These are phyloP conservation scores for Ceratina australensis DNA, from an alignment of 1,140 invertebrate genomes.

Conservation along the genomic window DNA sequence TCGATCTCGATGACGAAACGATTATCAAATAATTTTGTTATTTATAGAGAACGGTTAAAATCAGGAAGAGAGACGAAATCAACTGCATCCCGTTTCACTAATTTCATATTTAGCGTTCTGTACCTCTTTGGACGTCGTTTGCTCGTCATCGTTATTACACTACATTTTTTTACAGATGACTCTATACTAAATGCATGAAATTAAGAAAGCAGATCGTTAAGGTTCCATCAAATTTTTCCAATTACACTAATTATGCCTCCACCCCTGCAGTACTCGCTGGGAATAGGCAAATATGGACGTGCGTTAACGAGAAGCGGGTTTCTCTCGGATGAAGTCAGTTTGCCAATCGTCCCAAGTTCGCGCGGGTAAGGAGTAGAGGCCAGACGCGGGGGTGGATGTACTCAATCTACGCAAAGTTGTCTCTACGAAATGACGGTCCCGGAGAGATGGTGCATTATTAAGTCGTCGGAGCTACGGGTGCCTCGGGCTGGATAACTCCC, in stretches of 20 bases:
- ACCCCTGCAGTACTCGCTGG: background rate
- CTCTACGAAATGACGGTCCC: constrained; percentile 47
- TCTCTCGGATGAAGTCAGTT: constrained; percentile 9
- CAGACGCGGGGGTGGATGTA: background rate
- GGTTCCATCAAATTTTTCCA: too few species aligned
- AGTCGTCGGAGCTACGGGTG: constrained; percentile 36
- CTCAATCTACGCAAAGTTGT: constrained; percentile 55
- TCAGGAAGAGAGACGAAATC: too few species aligned
- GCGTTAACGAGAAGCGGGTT: constrained; percentile 48
- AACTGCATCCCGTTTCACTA: too few species aligned
- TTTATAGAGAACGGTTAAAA: too few species aligned
- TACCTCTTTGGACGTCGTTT: too few species aligned
- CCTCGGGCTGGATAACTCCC: constrained; percentile 11
- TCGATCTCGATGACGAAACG: background rate
- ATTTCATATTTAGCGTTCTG: too few species aligned
- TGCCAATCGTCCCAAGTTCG: constrained; percentile 37
- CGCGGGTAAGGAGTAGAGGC: background rate
- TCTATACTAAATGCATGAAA: too few species aligned
- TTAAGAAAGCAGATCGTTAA: too few species aligned
- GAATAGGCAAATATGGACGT: constrained; percentile 24
- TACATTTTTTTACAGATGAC: too few species aligned
- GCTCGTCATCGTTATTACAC: too few species aligned
- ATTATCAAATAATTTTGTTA: background rate
- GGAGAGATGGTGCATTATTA: constrained; percentile 55
- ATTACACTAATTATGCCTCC: too few species aligned